A percentile compares a stretch with the other conserved stretches of the same genome.
These are phyloP conservation scores for Phylloscopus collybita DNA, from an alignment of 2,797 vertebrate genomes.

Conservation along the genomic window DNA sequence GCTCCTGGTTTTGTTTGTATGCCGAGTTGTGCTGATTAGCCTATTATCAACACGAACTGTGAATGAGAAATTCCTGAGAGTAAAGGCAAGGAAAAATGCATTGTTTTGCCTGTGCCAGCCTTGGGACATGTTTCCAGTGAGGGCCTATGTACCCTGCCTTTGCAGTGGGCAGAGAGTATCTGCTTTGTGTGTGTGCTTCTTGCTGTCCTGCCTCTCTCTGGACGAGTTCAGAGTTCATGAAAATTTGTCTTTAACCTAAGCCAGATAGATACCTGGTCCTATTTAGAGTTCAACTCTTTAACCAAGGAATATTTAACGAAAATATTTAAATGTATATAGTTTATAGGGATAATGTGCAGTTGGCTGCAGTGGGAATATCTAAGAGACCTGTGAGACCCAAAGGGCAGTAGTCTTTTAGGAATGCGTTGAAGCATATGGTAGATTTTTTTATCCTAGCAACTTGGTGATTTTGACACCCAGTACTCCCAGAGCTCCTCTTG, in stretches of 20 bases:
- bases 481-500: not conserved
- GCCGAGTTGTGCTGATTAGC: not conserved
- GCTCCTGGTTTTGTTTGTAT: not conserved
- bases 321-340: not conserved
- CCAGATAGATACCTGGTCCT: not conserved
- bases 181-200: not conserved
- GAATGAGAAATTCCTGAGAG: not conserved
- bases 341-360: not conserved
- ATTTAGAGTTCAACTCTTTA: not conserved
- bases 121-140: not conserved
- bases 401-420: not conserved
- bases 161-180: not conserved
- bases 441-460: not conserved
- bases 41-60: not conserved
- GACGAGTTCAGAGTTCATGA: not conserved
- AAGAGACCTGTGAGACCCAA: not conserved
- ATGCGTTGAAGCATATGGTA: not conserved
- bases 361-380: not conserved
- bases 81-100: not conserved
- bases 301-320: not conserved
- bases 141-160: fast-evolving
- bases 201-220: not conserved
- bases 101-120: not conserved
- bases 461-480: not conserved
- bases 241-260: not conserved